A percentile compares a stretch with the other conserved stretches of the same genome.
phyloP scores from a whole-genome alignment of 2,797 vertebrate genomes.

The Pseudocheirus occidentalis region DNA sequence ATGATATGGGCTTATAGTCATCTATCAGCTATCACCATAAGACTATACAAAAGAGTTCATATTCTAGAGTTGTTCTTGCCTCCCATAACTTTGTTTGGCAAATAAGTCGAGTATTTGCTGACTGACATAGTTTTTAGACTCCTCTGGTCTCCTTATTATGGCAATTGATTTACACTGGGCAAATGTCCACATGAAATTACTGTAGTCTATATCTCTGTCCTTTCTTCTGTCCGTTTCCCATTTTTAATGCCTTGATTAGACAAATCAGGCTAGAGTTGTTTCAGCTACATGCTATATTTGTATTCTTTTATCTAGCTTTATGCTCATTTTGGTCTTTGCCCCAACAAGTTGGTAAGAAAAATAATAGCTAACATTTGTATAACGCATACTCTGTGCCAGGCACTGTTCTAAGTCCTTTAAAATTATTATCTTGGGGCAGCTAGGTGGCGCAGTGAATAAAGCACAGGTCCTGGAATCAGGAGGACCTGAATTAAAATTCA shows the following conservation, averaged over 20 bases:
- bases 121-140: neutral
- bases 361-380: neutral
- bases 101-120: neutral
- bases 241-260: neutral
- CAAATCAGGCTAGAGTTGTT: neutral
- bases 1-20: neutral
- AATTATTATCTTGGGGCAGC: neutral
- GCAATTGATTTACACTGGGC: neutral
- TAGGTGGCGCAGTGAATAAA: too few relatives aligned
- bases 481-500: too few relatives aligned
- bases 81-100: neutral
- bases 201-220: neutral
- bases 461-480: too few relatives aligned
- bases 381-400: neutral
- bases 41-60: neutral
- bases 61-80: neutral
- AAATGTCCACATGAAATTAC: neutral
- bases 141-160: neutral
- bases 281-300: neutral
- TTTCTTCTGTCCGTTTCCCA: neutral
- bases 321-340: neutral
- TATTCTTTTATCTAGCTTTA: neutral
- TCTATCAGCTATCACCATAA: neutral
- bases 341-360: neutral
- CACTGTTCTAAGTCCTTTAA: neutral